Conservation (phyloP, 2,113 vertebrate species). For the Labeo catla region DNA sequence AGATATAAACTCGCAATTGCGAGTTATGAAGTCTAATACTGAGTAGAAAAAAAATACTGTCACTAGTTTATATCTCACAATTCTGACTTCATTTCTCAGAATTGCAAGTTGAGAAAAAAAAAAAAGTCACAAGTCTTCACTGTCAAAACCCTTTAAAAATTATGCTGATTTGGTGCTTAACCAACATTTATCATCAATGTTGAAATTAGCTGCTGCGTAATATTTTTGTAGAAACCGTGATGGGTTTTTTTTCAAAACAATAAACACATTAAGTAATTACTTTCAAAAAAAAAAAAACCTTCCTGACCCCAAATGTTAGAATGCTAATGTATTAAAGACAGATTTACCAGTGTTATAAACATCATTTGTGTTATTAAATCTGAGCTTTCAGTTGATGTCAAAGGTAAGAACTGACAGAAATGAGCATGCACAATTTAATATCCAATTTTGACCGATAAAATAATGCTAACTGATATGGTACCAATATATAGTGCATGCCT, state of each 20-base stretch:
- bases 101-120: no score
- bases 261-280: neutral
- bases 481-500: neutral
- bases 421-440: neutral
- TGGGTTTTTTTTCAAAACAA: no score
- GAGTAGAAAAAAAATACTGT: no score
- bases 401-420: neutral
- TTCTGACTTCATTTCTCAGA: no score
- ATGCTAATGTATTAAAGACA: neutral
- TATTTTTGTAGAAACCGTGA: neutral
- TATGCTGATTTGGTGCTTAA: neutral
- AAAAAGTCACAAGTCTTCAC: neutral
- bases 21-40: no score
- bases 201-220: neutral
- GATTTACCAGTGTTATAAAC: neutral
- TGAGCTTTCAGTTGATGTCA: neutral
- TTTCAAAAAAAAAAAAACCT: neutral
- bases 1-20: no score
- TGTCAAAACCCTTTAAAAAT: neutral
- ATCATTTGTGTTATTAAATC: neutral
- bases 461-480: neutral
- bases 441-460: neutral
- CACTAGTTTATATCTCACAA: no score
- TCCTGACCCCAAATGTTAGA: neutral
- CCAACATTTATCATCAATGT: neutral